phyloP scores from a whole-genome alignment of 2,113 vertebrate species.

The Bostrychus sinensis region DNA sequence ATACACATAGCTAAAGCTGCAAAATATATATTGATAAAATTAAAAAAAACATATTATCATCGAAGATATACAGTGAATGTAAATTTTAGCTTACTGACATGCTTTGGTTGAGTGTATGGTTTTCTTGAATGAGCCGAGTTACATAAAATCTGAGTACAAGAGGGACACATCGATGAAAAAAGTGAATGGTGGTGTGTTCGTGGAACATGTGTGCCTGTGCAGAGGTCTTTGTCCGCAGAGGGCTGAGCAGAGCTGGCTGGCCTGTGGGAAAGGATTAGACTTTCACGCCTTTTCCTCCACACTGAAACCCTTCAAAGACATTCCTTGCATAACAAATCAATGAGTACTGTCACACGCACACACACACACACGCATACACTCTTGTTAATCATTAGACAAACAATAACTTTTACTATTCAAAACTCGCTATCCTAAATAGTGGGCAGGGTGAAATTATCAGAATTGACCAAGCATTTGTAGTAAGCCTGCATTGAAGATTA shows the following conservation, averaged over 20 bases:
- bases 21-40: too few species aligned
- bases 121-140: too few species aligned
- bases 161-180: not conserved
- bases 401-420: conserved; percentile 53
- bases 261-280: conserved; percentile 92
- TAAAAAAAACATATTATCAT: too few species aligned
- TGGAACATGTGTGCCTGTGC: conserved; percentile 53
- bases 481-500: not conserved
- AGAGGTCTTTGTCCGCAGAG: conserved; percentile 76
- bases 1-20: too few species aligned
- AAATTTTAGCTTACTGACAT: too few species aligned
- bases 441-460: too few species aligned
- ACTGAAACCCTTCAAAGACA: conserved; percentile 87
- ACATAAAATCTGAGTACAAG: too few species aligned
- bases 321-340: conserved; percentile 90
- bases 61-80: too few species aligned
- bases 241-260: conserved; percentile 83
- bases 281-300: conserved; percentile 82
- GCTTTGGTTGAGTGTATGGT: too few species aligned
- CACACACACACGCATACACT: conserved; percentile 13
- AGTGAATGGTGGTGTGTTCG: not conserved
- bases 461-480: not conserved
- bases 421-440: conserved; percentile 17
- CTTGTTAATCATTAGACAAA: conserved; percentile 52
- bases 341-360: conserved; percentile 75